Evolutionary conservation across 2,797 vertebrate species (phyloP).

Genomic region (Sebastes itinus): DNA sequence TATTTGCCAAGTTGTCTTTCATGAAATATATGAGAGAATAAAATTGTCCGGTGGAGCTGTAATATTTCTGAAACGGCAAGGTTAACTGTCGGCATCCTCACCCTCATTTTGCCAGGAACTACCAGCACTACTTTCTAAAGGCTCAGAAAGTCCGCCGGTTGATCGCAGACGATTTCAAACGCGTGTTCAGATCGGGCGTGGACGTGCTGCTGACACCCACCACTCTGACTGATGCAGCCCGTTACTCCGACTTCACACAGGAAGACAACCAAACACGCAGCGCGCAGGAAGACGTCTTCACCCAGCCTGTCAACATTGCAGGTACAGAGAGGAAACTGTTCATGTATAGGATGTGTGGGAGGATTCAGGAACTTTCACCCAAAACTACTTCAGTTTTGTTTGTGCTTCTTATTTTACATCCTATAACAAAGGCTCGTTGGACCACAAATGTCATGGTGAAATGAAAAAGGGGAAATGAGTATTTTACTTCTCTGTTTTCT

Average conservation of each 20-base stretch:
- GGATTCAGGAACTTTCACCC: neutral
- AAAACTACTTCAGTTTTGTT: neutral
- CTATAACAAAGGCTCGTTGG: neutral
- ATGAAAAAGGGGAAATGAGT: neutral
- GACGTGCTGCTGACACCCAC: slow-evolving; percentile 93
- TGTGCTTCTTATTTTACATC: neutral
- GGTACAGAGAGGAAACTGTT: slow-evolving; percentile 74
- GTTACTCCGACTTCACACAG: slow-evolving; percentile 86
- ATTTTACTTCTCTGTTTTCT: neutral
- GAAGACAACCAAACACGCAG: slow-evolving; percentile 96
- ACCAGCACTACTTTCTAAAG: slow-evolving; percentile 91
- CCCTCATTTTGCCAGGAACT: slow-evolving; percentile 83
- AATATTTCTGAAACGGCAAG: neutral
- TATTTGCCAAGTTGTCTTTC: neutral
- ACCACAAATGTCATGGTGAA: neutral
- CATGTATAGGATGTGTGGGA: slow-evolving; percentile 9
- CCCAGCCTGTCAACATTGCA: slow-evolving; percentile 94
- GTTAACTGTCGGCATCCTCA: neutral
- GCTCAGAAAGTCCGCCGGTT: slow-evolving; percentile 94
- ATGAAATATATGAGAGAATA: neutral
- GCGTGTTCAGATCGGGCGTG: slow-evolving; percentile 87
- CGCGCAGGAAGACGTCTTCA: slow-evolving; percentile 91
- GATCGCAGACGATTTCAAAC: slow-evolving; percentile 89
- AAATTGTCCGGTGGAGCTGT: neutral
- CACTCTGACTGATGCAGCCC: slow-evolving; percentile 85